Base-by-base conservation (phyloP, 2,888 invertebrate species). In the Xestia xanthographa region DNA sequence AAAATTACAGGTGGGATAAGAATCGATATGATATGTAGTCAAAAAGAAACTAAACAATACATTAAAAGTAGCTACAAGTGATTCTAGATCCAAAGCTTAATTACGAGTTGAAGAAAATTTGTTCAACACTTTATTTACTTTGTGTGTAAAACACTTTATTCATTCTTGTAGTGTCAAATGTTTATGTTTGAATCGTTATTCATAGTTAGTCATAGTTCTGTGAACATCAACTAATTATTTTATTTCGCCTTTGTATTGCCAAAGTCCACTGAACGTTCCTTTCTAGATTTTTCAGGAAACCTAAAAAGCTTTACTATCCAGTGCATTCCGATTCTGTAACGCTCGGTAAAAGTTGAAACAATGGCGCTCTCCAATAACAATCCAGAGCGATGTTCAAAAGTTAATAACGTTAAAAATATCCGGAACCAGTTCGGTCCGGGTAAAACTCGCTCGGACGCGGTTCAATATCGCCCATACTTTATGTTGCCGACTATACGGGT, bases 391-490 rank as follows among this genome's bases (percentile, higher is more conserved):
- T 87, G 80, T 86, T 81, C 79, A 76, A 79, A 86, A 86, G 86
- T 86, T 86, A 86, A 86, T 86, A 86, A 78, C 77, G 86, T 84
- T 86, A 88, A 87, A 87, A 88, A 88, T 84, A 86, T 79, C 75
- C 68, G 68, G 72, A 73, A 79, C 79, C 86, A 70, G 68, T 50
- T 48, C 68, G 73, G 34, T 67, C 50, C 70, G 77, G 72, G 72
- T 83, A 70, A 74, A 77, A 81, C 72, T 78, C 71, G 74, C 50
- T 29, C 66, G 66, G 66, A 34, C 45, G 70, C 70, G 76, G 80
- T 83, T 78, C 83, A 88, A 88, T 87, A 87, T 62, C 82, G 72
- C 67, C 79, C 71, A 78, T 79, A 73, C 80, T 80, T 83, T 86
- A 83, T 78, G 79, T 79, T 73, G 68, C 82, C 43, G 72, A 74